These are phyloP conservation scores for Austrofundulus limnaeus DNA, from an alignment of 2,113 vertebrate species.

Conservation along the genomic window DNA sequence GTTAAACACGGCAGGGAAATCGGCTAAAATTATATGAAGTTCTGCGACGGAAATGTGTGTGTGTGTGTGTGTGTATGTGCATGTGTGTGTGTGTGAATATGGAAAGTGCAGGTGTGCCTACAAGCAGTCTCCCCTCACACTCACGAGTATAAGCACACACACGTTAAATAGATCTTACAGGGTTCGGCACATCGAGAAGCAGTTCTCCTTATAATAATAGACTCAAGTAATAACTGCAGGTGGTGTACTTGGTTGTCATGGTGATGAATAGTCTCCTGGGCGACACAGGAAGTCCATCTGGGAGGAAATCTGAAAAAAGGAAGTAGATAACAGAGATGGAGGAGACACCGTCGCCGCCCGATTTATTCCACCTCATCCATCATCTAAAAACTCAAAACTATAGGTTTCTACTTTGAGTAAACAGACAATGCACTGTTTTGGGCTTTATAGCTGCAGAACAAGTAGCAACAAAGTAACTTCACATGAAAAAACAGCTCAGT, in stretches of 20 bases:
- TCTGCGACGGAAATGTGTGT: neutral
- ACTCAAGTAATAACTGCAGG: constrained; percentile 60
- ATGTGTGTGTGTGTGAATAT: neutral
- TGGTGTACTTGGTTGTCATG: constrained; percentile 66
- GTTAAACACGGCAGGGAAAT: constrained; percentile 43
- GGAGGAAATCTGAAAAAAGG: constrained; percentile 64
- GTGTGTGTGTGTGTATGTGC: neutral
- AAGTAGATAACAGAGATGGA: constrained; percentile 66
- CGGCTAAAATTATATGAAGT: constrained; percentile 44
- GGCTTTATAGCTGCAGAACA: constrained; percentile 26
- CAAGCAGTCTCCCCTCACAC: neutral
- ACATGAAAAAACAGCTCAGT: constrained; percentile 21
- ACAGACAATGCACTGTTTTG: constrained; percentile 33
- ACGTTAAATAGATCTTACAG: constrained; percentile 8
- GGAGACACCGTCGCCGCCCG: constrained; percentile 40
- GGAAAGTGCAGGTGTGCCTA: neutral
- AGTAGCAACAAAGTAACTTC: constrained; percentile 16
- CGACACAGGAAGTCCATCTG: constrained; percentile 73
- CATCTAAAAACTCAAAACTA: constrained; percentile 47
- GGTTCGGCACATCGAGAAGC: constrained; percentile 12
- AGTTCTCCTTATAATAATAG: constrained; percentile 58
- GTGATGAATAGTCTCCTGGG: constrained; percentile 71
- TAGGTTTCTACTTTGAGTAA: constrained; percentile 31
- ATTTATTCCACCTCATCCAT: constrained; percentile 62
- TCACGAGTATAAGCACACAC: neutral